Conservation (phyloP, 2,888 invertebrate species). For the Pyrgus malvae region DNA sequence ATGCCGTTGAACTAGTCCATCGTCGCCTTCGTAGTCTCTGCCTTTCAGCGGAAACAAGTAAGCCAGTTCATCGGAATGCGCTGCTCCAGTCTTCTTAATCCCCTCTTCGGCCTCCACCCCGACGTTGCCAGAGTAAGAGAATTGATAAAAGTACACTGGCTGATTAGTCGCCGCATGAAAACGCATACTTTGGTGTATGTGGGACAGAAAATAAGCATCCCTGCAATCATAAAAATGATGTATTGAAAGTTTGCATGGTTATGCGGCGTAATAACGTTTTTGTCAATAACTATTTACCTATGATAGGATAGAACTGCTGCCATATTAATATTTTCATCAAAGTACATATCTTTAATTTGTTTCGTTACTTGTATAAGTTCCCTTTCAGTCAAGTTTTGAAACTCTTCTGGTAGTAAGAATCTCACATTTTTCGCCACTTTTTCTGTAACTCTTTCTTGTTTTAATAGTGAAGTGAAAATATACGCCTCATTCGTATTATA, state of each 20-base stretch:
- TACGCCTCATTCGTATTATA: slow-evolving; percentile 68
- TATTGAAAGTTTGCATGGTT: neutral
- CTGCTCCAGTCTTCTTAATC: slow-evolving; percentile 57
- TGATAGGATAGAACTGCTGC: slow-evolving; percentile 54
- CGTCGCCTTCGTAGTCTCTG: slow-evolving; percentile 46
- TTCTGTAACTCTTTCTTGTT: slow-evolving; percentile 41
- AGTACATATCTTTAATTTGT: slow-evolving; percentile 59
- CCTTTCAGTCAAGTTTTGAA: slow-evolving; percentile 51
- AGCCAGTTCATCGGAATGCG: slow-evolving; percentile 68
- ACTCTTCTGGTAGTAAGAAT: slow-evolving; percentile 59
- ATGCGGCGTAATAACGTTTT: neutral
- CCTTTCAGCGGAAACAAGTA: slow-evolving; percentile 55
- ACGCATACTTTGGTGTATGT: slow-evolving; percentile 58
- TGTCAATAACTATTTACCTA: slow-evolving; percentile 46
- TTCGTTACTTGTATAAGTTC: slow-evolving; percentile 48
- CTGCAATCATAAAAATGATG: slow-evolving; percentile 41
- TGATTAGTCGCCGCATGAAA: slow-evolving; percentile 46
- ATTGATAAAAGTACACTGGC: slow-evolving; percentile 65
- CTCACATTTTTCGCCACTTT: slow-evolving; percentile 42
- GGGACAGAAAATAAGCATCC: slow-evolving; percentile 64
- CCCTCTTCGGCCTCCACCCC: slow-evolving; percentile 56
- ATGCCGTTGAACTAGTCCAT: slow-evolving; percentile 50
- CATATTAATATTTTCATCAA: slow-evolving; percentile 51
- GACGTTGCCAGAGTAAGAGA: slow-evolving; percentile 52
- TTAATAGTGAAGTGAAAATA: slow-evolving; percentile 56